Conservation (phyloP, 1,140 invertebrate species). For the Rhopalosiphum padi region DNA sequence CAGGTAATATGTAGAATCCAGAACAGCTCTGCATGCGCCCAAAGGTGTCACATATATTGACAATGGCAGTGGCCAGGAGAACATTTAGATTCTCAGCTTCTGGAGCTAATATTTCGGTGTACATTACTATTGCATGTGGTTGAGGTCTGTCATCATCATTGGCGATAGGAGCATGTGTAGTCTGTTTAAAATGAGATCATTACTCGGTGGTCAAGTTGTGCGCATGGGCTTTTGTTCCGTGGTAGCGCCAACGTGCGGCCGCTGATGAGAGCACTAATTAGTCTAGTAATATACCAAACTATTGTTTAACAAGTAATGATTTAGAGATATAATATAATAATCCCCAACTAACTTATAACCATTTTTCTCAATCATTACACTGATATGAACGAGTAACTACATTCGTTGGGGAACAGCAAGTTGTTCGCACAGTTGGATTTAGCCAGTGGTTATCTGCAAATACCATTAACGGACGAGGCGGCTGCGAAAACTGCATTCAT, state of each 20-base stretch:
- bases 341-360: too few relatives aligned
- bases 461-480: constrained; percentile 61
- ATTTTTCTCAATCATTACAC: too few relatives aligned
- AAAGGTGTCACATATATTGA: neutral
- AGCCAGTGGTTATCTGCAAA: constrained; percentile 64
- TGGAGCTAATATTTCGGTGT: neutral
- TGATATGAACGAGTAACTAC: constrained; percentile 65
- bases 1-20: too few relatives aligned
- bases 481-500: constrained; percentile 62
- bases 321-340: too few relatives aligned
- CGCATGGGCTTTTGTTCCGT: too few relatives aligned
- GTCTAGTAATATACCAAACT: too few relatives aligned
- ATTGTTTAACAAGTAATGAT: too few relatives aligned
- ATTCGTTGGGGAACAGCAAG: constrained; percentile 64
- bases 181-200: too few relatives aligned
- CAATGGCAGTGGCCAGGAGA: neutral
- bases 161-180: neutral
- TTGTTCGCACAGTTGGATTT: constrained; percentile 67
- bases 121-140: neutral
- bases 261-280: too few relatives aligned
- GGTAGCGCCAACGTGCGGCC: too few relatives aligned
- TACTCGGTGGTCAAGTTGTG: too few relatives aligned
- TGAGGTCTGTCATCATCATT: neutral
- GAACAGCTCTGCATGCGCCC: neutral
- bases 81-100: neutral